Evolutionary conservation across 35 echinoderm and acorn worm genomes (phyloP), one percentile per base, ranked within the genome.

Genomic region (Heliocidaris tuberculata): DNA sequence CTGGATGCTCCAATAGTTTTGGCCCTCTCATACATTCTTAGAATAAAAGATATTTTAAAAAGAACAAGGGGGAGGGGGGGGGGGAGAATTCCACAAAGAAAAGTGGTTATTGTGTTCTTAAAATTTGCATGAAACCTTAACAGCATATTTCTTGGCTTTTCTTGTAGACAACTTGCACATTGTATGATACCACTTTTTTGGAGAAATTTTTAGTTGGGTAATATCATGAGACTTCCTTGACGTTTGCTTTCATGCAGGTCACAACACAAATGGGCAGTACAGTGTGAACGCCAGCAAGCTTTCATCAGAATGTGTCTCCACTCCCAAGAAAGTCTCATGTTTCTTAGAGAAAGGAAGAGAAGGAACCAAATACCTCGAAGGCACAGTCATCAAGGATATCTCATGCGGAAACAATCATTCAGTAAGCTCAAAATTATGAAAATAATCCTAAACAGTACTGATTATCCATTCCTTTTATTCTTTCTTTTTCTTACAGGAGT

Each of bases 251-350:
- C n/a, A 31, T 15, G 5, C 95, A 99, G 98, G 97, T 88, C 98
- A 99, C 95, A 97, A 99, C 86, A 99, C 61, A 47, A 97, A 96
- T 86, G 98, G 98, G 35, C 95, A 97, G 60, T 99, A 96, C 92
- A 95, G 96, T 47, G 98, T 99, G 12, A 97, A 93, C 30, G 96
- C 95, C 59, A 97, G 60, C 85, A 99, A 99, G 85, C 94, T 94
- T 10, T 96, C 98, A 9, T 99, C 95, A 85, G 96, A 97, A 42
- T 97, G 97, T 86, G 86, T 97, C 0, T 92, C 95, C 50, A 95
- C 97, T 90, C 98, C 98, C 29, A 94, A 95, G 32, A 94, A 94
- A 31, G 95, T 98, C 54, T 31, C 78, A n/a, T 48, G 95, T 24
- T 98, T 95, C 91, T 50, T 97, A 7, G 96, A 97, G 85, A 96